Evolutionary conservation across 2,888 invertebrate species (phyloP), one percentile per base, ranked within the genome.

Genomic region (Catocala sponsa): DNA sequence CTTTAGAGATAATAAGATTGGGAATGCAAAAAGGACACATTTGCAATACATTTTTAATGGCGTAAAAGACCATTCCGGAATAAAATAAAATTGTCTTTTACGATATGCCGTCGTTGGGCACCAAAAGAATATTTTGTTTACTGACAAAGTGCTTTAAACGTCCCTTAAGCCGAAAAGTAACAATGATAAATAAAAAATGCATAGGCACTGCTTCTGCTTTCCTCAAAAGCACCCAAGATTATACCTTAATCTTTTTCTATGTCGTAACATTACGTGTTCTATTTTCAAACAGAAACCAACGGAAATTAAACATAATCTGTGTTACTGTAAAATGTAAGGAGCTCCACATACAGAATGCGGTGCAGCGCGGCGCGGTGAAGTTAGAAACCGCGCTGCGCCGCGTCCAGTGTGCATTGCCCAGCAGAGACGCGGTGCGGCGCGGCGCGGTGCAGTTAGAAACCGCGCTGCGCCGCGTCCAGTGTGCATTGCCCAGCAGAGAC

Each of bases 231-330:
- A 13, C 4, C 10, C 12, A 9, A 46, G 10, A n/a, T 32, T 33
- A 33, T n/a, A 10, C 25, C 47, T 1, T 47, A 0, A 25, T 48
- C 48, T 12, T 6, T 48, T 48, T 11, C 32, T 12, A 7, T 33
- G 5, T 32, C 6, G n/a, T 48, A n/a, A 38, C 35, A 0, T 38
- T 38, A 9, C 35, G 11, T 6, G 32, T 47, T 48, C 47, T 49
- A 41, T 53, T 53, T 54, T 33, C 35, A 38, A 38, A 38, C 2
- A 12, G 13, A 48, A 54, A 52, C 41, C 50, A 12, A 11, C 51
- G 35, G 13, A 35, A 41, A 35, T 41, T 13, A 41, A 51, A 50
- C 6, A 15, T 12, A 35, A n/a, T 4, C 13, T 11, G 5, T 51
- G 4, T 11, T 15, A 9, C 9, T 12, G 5, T 51, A 13, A 13